These are phyloP conservation scores for Melitaea cinxia DNA, from an alignment of 1,140 invertebrate species.

Conservation along the genomic window DNA sequence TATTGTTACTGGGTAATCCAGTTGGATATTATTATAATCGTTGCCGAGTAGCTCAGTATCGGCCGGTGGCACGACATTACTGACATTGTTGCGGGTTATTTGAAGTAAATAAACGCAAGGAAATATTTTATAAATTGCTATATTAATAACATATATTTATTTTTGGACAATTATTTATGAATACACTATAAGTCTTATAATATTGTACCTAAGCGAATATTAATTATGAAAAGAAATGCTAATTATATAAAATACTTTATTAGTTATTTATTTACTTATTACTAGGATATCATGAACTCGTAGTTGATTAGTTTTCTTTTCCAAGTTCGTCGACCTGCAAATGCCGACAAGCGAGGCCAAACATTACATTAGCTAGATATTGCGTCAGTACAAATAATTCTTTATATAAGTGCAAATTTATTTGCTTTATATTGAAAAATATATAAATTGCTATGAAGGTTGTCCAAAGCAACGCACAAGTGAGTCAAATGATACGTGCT, in stretches of 20 bases:
- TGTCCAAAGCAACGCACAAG: not conserved
- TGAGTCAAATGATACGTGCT: not conserved
- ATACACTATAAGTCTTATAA: not conserved
- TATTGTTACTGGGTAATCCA: not conserved
- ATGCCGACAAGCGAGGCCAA: constrained; percentile 15
- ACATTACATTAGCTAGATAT: not conserved
- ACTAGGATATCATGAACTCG: constrained; percentile 1
- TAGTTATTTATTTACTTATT: not conserved
- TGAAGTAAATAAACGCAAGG: not conserved
- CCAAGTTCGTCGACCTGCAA: constrained; percentile 20
- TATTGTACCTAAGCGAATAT: too few species aligned
- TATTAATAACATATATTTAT: too few species aligned
- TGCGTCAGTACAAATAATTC: constrained; percentile 1
- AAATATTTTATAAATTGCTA: too few species aligned
- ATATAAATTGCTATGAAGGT: not conserved
- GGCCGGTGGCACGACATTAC: not conserved
- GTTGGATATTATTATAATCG: not conserved
- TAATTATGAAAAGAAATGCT: too few species aligned
- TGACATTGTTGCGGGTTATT: not conserved
- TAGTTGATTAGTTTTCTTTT: constrained; percentile 10
- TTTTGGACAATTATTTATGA: not conserved
- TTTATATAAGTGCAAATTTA: not conserved
- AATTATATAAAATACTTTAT: too few species aligned
- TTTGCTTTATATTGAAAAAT: not conserved
- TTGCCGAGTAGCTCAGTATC: not conserved